These are phyloP conservation scores for Malaclemys terrapin DNA, from an alignment of 2,113 vertebrate genomes.

Conservation along the genomic window DNA sequence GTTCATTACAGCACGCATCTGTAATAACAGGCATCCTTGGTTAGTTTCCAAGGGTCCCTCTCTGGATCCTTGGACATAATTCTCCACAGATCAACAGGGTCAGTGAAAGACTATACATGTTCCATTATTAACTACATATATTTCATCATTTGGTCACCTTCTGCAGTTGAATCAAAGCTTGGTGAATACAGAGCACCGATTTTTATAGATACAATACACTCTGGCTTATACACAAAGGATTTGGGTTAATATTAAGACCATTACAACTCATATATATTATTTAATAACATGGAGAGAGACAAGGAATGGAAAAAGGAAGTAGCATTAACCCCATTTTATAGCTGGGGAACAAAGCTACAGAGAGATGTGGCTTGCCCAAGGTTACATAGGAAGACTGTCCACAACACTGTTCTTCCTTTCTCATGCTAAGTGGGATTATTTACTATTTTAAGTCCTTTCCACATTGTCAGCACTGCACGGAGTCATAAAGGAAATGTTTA, in stretches of 20 bases:
- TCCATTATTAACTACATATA: neutral
- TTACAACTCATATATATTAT: no score
- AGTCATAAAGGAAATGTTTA: no score
- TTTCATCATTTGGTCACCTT: neutral
- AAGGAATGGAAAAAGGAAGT: no score
- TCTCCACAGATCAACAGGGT: neutral
- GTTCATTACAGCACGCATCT: neutral
- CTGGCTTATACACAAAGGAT: neutral
- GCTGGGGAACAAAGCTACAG: no score
- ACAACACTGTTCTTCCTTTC: neutral
- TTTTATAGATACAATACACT: neutral
- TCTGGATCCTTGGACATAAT: neutral
- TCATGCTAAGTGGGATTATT: neutral
- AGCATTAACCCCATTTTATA: no score
- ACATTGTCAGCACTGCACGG: neutral
- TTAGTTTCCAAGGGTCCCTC: neutral
- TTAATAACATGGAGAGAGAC: no score
- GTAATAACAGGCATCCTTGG: neutral
- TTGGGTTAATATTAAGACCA: no score
- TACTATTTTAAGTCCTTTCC: neutral
- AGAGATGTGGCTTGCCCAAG: no score
- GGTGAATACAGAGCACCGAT: neutral
- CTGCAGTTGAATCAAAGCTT: neutral
- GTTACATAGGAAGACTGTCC: no score
- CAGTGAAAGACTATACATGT: no score